phyloP scores from a whole-genome alignment of 2,113 vertebrate species.

The Gavialis gangeticus region DNA sequence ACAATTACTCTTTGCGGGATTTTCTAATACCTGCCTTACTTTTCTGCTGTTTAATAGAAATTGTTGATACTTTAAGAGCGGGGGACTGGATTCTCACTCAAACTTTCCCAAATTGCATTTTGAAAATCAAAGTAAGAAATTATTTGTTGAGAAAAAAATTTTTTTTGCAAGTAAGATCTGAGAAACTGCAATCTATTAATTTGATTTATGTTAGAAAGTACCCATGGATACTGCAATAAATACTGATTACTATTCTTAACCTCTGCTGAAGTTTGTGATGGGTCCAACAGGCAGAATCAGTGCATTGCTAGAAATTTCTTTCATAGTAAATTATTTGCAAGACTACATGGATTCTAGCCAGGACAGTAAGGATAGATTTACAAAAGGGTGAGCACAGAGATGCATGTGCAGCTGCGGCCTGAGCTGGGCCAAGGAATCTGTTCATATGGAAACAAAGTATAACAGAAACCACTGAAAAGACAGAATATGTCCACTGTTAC shows the following conservation, averaged over 20 bases:
- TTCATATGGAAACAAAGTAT: background rate
- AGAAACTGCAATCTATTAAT: slow-evolving; percentile 34
- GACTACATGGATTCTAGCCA: background rate
- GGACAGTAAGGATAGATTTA: background rate
- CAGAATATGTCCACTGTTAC: background rate
- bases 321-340: background rate
- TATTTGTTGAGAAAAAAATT: slow-evolving; percentile 38
- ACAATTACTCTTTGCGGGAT: background rate
- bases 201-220: slow-evolving; percentile 55
- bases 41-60: slow-evolving; percentile 15
- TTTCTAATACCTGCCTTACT: background rate
- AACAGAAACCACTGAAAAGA: background rate
- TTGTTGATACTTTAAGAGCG: background rate
- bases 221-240: slow-evolving; percentile 33
- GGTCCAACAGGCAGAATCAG: background rate
- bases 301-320: background rate
- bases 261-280: background rate
- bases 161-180: slow-evolving; percentile 3
- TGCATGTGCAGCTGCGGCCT: background rate
- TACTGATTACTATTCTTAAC: slow-evolving; percentile 33
- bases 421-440: background rate
- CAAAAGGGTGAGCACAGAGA: background rate
- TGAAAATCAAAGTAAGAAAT: slow-evolving; percentile 43
- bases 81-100: background rate
- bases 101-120: slow-evolving; percentile 24